A percentile compares a stretch with the other conserved stretches of the same genome.
Evolutionary conservation across 1,140 invertebrate species (phyloP).

Genomic region (Habropoda laboriosa): DNA sequence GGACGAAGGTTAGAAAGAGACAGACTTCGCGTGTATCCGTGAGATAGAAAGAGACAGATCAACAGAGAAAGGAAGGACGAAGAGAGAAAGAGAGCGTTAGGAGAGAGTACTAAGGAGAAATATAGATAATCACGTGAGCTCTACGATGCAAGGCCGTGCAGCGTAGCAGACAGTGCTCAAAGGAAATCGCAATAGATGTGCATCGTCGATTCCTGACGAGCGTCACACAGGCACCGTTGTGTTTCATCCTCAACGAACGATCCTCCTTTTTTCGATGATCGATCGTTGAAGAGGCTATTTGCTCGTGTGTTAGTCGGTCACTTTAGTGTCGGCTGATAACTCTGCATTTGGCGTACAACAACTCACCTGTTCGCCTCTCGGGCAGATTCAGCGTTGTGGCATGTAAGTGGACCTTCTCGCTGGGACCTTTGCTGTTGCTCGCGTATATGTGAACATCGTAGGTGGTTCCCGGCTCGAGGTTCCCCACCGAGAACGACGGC

Average conservation of each 20-base stretch:
- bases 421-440: conserved; percentile 88
- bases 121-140: conserved; percentile 61
- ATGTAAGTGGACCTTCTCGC: conserved; percentile 84
- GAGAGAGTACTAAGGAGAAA: conserved; percentile 18
- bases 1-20: not conserved
- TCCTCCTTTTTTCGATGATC: no score
- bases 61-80: conserved; percentile 12
- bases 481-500: conserved; percentile 85
- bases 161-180: conserved; percentile 76
- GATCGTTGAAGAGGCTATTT: not conserved
- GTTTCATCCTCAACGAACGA: not conserved
- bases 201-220: conserved; percentile 14
- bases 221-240: conserved; percentile 7
- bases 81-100: not conserved
- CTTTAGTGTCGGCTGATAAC: not conserved
- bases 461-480: conserved; percentile 85
- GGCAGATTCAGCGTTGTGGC: conserved; percentile 89
- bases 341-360: not conserved
- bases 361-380: conserved; percentile 89
- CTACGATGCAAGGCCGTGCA: conserved; percentile 79
- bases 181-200: conserved; percentile 44
- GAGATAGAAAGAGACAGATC: conserved; percentile 23
- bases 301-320: not conserved
- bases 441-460: conserved; percentile 88
- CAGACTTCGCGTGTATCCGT: not conserved